Base-by-base conservation (phyloP, 2,888 invertebrate genomes). In the Chironomus tentans region DNA sequence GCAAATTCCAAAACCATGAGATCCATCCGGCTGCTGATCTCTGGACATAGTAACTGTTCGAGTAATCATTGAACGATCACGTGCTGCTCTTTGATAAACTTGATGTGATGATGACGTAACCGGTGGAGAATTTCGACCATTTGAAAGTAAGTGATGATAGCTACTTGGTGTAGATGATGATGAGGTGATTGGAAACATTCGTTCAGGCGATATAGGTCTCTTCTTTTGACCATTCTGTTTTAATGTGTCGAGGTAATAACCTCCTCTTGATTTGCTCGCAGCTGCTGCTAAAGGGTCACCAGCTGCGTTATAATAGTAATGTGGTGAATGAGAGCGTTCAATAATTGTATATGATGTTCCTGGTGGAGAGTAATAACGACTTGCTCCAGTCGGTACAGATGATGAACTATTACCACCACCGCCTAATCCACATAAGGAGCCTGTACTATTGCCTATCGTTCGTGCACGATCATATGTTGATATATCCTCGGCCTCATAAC, bases 271-370 rank as follows among this genome's bases (percentile, higher is more conserved):
- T 24, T 62, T 62, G 28, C 65, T 48, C 7, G 72, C 18, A 10
- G 28, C 28, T 46, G 83, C 82, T 22, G 48, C 69, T 38, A 38
- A 38, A 38, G 38, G 38, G 77, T 81, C 83, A 38, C 84, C 84
- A 48, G 84, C 83, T 78, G 84, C 82, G 81, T 84, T 84, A 79
- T 82, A 88, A 77, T 84, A 84, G 78, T 88, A 87, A 82, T 89
- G 88, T 79, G 91, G 88, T 75, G 87, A 87, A 83, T 90, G 90
- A 81, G 89, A 90, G 78, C 93, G 87, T 85, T 94, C 94, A 81
- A 94, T 91, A 83, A 94, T 94, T 81, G 94, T 94, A 85, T 94
- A 94, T 77, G 92, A 93, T 79, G 94, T 94, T 78, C 94, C 94
- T 38, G 94, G 94, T 13, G 83, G 83, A 77, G 84, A 83, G 80